Base-by-base conservation (phyloP, 2,888 invertebrate genomes). In the Amphipoea oculea region DNA sequence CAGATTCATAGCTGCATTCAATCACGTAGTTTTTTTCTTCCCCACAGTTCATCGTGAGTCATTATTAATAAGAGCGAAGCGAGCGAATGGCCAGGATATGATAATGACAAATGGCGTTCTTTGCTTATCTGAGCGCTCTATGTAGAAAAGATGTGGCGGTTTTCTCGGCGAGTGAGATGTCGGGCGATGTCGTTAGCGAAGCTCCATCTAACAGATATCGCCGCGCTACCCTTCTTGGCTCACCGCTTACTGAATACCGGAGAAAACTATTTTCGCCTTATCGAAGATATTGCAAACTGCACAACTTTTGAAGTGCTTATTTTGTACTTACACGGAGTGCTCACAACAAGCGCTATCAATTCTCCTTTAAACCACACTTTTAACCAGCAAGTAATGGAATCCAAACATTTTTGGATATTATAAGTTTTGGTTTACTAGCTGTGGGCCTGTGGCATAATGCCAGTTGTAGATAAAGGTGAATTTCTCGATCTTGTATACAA, bases 31-130 rank as follows among this genome's bases (percentile, higher is more conserved):
- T 73, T 79, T 86, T 83, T 89, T 85, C 76, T 76, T 82, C 69
- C 67, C 73, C 72, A 66, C 66, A 62, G 77, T 83, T 82, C 78
- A 73, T 78, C 68, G 74, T 76, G 69, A 76, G 68, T 67, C 81
- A 81, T 89, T 88, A 86, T 87, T 85, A 82, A 81, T 86, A 89
- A 85, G 73, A 82, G 65, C 71, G 76, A 68, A 82, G 79, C 84
- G 82, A 83, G 78, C 74, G 86, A 81, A 89, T 88, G 90, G 91
- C 90, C 90, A 90, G 90, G 93, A 92, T 93, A 93, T 93, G 92
- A 91, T 94, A 93, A 96, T 95, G 94, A 95, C 93, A 95, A 95
- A 95, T 94, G 91, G 92, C 85, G 86, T 87, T 91, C 89, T 90
- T 87, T 92, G 91, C 92, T 92, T 92, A 95, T 95, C 95, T 91